A percentile compares a stretch with the other conserved stretches of the same genome.
phyloP scores from a whole-genome alignment of 2,113 vertebrate species.

The Hemiscyllium ocellatum region DNA sequence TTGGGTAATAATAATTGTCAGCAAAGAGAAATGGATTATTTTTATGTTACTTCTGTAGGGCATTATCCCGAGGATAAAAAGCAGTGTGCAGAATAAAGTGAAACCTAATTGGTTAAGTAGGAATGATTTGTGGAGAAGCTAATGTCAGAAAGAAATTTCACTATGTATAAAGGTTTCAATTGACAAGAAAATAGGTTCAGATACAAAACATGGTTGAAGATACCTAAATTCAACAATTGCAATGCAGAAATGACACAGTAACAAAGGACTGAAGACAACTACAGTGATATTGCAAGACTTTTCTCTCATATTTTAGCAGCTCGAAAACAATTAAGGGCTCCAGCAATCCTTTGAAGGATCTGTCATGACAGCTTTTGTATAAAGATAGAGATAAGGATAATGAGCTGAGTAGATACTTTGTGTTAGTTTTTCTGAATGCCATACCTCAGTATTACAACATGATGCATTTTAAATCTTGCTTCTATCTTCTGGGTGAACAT shows the following conservation, averaged over 20 bases:
- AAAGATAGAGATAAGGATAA: neutral
- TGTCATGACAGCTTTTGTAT: neutral
- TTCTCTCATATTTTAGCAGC: neutral
- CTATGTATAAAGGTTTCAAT: neutral
- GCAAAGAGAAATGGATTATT: neutral
- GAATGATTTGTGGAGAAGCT: neutral
- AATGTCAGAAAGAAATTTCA: neutral
- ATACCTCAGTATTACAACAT: neutral
- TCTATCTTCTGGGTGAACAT: neutral
- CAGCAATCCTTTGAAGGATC: neutral
- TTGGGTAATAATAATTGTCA: neutral
- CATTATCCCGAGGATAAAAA: neutral
- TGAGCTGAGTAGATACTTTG: neutral
- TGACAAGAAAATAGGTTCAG: neutral
- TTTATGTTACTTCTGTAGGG: neutral
- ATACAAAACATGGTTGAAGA: neutral
- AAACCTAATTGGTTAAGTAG: neutral
- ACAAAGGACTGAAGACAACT: neutral
- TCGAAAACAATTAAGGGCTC: conserved; percentile 3
- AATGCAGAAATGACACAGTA: neutral
- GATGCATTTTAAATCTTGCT: neutral
- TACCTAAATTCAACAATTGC: neutral
- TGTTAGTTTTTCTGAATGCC: neutral
- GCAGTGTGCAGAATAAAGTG: neutral
- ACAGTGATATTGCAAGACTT: neutral